phyloP scores from a whole-genome alignment of 2,113 vertebrate species.

The Oenanthe oenanthe region DNA sequence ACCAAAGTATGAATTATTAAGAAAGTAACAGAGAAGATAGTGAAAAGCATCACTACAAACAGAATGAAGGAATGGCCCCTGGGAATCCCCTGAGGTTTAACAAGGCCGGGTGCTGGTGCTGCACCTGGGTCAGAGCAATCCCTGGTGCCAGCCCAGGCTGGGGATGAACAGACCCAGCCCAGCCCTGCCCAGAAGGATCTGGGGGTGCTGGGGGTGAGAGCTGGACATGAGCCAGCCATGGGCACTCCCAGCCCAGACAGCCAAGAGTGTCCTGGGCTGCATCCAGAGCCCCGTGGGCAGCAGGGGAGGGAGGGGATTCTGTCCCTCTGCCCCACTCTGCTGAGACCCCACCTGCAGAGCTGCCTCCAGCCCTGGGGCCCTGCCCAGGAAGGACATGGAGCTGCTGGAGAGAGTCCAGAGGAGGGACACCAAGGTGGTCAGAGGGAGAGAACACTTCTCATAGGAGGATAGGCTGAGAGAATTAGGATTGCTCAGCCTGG shows the following conservation, averaged over 20 bases:
- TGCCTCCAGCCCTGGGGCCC: background rate
- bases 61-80: background rate
- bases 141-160: background rate
- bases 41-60: background rate
- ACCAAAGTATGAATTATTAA: background rate
- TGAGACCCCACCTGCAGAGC: background rate
- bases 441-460: accelerated
- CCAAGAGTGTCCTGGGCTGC: background rate
- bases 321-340: background rate
- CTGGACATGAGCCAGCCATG: background rate
- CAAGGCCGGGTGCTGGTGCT: background rate
- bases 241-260: background rate
- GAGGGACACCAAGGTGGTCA: too few species aligned
- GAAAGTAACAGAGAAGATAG: background rate
- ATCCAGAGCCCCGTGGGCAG: background rate
- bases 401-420: background rate
- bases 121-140: background rate
- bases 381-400: background rate
- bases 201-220: background rate
- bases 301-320: background rate
- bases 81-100: background rate
- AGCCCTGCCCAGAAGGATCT: background rate
- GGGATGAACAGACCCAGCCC: background rate
- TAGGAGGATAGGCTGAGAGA: background rate
- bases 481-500: background rate